These are phyloP conservation scores for Abrostola tripartita DNA, from an alignment of 2,888 invertebrate species.

Conservation along the genomic window DNA sequence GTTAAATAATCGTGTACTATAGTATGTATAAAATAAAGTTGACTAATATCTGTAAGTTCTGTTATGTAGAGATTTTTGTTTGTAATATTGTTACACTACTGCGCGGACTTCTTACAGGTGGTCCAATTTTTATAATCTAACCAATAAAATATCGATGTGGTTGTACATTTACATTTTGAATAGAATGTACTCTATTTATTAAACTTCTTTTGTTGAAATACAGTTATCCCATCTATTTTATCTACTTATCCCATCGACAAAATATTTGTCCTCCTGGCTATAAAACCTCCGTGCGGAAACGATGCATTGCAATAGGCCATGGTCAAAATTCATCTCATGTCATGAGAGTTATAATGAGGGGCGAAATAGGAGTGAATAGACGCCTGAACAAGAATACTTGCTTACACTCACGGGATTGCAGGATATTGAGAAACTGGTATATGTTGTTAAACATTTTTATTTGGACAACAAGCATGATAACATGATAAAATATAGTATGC, in stretches of 20 bases:
- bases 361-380: too few relatives aligned
- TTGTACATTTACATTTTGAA: conserved; percentile 88
- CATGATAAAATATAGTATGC: conserved; percentile 55
- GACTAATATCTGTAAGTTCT: conserved; percentile 88
- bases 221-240: conserved; percentile 73
- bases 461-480: conserved; percentile 63
- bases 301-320: too few relatives aligned
- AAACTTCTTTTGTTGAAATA: conserved; percentile 83
- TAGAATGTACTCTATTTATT: conserved; percentile 88
- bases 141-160: conserved; percentile 89
- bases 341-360: too few relatives aligned
- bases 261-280: neutral
- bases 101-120: conserved; percentile 84
- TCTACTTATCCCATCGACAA: conserved; percentile 27
- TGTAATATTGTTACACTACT: conserved; percentile 88
- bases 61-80: conserved; percentile 89
- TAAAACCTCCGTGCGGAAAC: too few relatives aligned
- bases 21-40: conserved; percentile 88
- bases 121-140: conserved; percentile 89
- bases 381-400: too few relatives aligned
- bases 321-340: too few relatives aligned
- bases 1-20: conserved; percentile 87
- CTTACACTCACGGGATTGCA: too few relatives aligned
- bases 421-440: too few relatives aligned
- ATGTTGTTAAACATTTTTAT: conserved; percentile 48